Percentiles rank a stretch among this genome's conserved stretches.
Conservation (phyloP, 1,140 invertebrate genomes). For the Drosophila truncata region DNA sequence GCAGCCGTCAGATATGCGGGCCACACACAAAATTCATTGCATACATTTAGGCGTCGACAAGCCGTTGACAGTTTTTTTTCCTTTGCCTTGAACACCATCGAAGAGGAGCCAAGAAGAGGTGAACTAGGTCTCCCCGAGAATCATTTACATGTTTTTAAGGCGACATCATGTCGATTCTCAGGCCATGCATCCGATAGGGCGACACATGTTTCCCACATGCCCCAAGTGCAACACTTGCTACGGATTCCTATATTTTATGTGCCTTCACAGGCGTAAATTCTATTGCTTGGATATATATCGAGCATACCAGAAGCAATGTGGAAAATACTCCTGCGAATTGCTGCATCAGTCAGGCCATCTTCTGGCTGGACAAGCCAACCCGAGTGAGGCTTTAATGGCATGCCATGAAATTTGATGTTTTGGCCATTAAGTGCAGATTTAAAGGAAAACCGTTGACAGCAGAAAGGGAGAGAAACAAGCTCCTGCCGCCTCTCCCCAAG, state of each 20-base stretch:
- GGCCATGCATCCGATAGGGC: slow-evolving; percentile 45
- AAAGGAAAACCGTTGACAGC: slow-evolving; percentile 32
- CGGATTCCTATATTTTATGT: slow-evolving; percentile 21
- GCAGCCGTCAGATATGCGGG: slow-evolving; percentile 74
- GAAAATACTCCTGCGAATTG: background rate
- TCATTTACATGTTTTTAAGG: slow-evolving; percentile 74
- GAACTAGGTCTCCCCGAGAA: slow-evolving; percentile 4
- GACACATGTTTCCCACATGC: slow-evolving; percentile 56
- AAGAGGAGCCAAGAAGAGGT: background rate
- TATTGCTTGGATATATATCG: slow-evolving; percentile 4
- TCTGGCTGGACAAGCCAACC: background rate
- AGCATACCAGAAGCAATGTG: slow-evolving; percentile 6
- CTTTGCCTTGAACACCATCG: slow-evolving; percentile 9
- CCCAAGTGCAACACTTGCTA: slow-evolving; percentile 10
- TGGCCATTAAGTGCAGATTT: slow-evolving; percentile 66
- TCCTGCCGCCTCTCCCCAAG: slow-evolving; percentile 26
- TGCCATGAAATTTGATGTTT: slow-evolving; percentile 59
- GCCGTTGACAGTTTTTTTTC: slow-evolving; percentile 72
- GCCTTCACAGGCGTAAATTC: slow-evolving; percentile 11
- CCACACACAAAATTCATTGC: slow-evolving; percentile 50
- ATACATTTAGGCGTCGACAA: slow-evolving; percentile 71
- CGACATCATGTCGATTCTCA: slow-evolving; percentile 56
- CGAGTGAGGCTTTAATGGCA: slow-evolving; percentile 47
- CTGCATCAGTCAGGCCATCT: background rate
- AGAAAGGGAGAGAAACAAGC: background rate